Base-by-base conservation (phyloP, 2,888 invertebrate species). In the Leucoptera coffeella region DNA sequence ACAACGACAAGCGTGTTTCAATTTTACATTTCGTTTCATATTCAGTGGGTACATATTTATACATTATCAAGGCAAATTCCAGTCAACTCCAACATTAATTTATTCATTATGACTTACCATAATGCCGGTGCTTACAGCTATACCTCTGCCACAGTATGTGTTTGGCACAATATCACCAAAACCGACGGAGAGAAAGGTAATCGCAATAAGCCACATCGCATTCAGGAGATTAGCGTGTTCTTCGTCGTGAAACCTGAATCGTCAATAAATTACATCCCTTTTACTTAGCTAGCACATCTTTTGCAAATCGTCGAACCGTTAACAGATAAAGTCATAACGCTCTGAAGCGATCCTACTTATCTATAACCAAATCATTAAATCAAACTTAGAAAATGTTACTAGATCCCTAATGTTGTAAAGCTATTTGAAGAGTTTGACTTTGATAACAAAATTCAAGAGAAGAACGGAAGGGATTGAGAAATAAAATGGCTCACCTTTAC, bases 111-210 rank as follows among this genome's bases (percentile, higher is more conserved):
- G 56, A 79, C 87, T 87, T 85, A 99, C 99, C 94, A 97, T 95
- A 65, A 99, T 95, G 60, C 99, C 99, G 47, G 96, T 96, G 72
- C 91, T 90, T 60, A 99, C 95, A 55, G 97, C 95, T 62, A 99
- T 96, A 59, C 93, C 94, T 69, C 99, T 80, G 56, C 99, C 99
- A 77, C 97, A 99, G 78, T 99, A 99, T 43, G 99, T 99, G 77
- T 97, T 97, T 62, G 99, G 99, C 61, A 99, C 97, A 64, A 96
- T 94, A 76, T 96, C 99, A 59, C 99, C 99, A 77, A 99, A 99
- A 62, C 99, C 99, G 56, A 99, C 95, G 75, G 96, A 96, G 60
- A 99, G 85, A 80, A 99, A 99, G 51, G 99, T 99, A 60, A 99
- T 97, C 55, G 97, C 95, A 69, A 99, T 96, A 73, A 99, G 85